Percentiles rank a stretch among this genome's conserved stretches.
These are phyloP conservation scores for Macrophya alboannulata DNA, from an alignment of 2,888 invertebrate genomes.

Conservation along the genomic window DNA sequence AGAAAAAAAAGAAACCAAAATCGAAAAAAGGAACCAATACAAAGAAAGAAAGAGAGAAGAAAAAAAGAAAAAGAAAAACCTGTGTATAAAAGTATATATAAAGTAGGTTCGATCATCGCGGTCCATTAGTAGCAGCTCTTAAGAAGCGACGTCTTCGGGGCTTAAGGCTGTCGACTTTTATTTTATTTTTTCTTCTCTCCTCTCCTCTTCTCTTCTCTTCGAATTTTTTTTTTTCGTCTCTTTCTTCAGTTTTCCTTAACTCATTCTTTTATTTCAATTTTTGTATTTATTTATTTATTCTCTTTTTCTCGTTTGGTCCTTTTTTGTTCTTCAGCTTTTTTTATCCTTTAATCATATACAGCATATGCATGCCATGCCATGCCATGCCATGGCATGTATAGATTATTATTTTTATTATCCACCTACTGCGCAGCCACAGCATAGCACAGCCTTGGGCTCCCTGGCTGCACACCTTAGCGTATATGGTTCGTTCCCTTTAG, in stretches of 20 bases:
- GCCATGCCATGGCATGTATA: not conserved
- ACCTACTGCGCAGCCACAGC: not conserved
- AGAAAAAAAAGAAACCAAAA: constrained; percentile 48
- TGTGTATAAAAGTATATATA: not conserved
- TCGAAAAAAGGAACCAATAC: not conserved
- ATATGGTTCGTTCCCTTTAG: constrained; percentile 53
- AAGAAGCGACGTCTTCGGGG: constrained; percentile 73
- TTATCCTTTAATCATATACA: not conserved
- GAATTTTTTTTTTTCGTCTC: not conserved
- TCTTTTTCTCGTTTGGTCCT: not conserved
- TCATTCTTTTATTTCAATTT: constrained; percentile 58
- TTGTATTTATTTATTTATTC: not conserved
- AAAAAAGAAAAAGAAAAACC: constrained; percentile 42
- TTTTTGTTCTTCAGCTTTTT: not conserved
- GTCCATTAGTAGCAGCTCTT: constrained; percentile 79
- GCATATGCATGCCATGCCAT: not conserved
- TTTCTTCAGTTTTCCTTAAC: constrained; percentile 63
- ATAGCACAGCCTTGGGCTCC: not conserved
- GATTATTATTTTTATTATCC: constrained; percentile 15
- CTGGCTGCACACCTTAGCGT: no score
- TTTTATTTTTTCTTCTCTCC: not conserved
- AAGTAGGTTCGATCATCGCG: constrained; percentile 66
- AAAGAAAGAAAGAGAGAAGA: constrained; percentile 37
- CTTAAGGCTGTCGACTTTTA: constrained; percentile 70
- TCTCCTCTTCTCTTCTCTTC: no score